Base-by-base conservation (phyloP, 2,797 vertebrate species). In the Pseudomugil gertrudae region DNA sequence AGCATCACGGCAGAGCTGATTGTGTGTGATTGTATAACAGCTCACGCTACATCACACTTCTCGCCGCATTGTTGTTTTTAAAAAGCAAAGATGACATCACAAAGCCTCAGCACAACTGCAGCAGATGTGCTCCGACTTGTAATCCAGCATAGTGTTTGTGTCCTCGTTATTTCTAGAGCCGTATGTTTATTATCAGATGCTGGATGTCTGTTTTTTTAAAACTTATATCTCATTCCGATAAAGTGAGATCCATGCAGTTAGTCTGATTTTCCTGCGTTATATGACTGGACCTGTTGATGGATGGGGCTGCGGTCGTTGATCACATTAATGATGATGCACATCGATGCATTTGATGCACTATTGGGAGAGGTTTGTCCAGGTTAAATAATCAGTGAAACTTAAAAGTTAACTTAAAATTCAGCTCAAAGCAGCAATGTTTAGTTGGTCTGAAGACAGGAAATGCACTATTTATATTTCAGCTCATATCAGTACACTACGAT, bases 371-470 rank as follows among this genome's bases (percentile, higher is more conserved):
- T 80, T 79, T 66, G 62, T 80, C 62, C 43, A 67, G 11, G 66
- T 77, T 63, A 64, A 76, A 71, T 80, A 69, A 68, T 66, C 55
- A 63, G 74, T 83, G 67, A 85, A 80, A 83, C 74, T 67, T n/a
- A n/a, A n/a, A n/a, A n/a, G n/a, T n/a, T n/a, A n/a, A 68, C 70
- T 81, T 74, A 14, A 51, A 65, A 84, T 75, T 83, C 78, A 53
- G 55, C 55, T 66, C 69, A 74, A 23, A 27, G 5, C 57, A 0
- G 43, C 38, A 2, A 69, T 68, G 50, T 67, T 66, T 21, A 36
- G 26, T 5, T 38, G 14, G 33, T 3, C 19, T 15, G 17, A 54
- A 66, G 43, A 53, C 47, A 58, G 55, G 53, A 64, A 64, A 82
- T 60, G 24, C 61, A 43, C 50, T 40, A 68, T 66, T 81, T 69